phyloP scores from a whole-genome alignment of 2,888 invertebrate genomes.

The Saturnia japonica region DNA sequence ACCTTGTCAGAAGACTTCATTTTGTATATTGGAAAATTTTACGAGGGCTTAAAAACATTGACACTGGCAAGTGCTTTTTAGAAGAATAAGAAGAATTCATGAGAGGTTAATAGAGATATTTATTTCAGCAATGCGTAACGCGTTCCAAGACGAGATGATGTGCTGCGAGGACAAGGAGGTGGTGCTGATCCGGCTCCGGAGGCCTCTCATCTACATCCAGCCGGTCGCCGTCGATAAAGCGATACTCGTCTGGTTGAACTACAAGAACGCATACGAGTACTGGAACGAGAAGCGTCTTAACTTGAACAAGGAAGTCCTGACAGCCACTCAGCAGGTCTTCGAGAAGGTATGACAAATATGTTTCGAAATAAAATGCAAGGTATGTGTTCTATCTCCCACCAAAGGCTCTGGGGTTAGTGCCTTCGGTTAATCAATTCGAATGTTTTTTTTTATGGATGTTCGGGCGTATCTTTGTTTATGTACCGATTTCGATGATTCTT shows the following conservation, averaged over 20 bases:
- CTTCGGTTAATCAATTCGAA: too few relatives aligned
- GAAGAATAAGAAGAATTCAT: too few relatives aligned
- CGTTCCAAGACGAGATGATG: constrained; percentile 94
- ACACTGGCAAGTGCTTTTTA: too few relatives aligned
- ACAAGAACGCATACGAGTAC: constrained; percentile 99
- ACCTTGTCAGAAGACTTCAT: too few relatives aligned
- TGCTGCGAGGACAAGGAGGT: constrained; percentile 92
- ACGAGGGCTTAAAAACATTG: too few relatives aligned
- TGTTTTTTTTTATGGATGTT: too few relatives aligned
- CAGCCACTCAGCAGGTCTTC: constrained; percentile 86
- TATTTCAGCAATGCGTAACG: constrained; percentile 84
- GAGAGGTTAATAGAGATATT: too few relatives aligned
- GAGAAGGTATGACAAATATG: constrained; percentile 54
- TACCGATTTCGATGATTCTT: too few relatives aligned
- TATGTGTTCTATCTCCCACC: too few relatives aligned
- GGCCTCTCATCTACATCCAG: constrained; percentile 97
- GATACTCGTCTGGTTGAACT: constrained; percentile 99
- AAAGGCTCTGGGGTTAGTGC: too few relatives aligned
- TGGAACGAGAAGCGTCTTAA: constrained; percentile 98
- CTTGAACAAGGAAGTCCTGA: constrained; percentile 92
- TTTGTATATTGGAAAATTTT: too few relatives aligned
- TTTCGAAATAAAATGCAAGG: neutral
- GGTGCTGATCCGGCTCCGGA: constrained; percentile 93
- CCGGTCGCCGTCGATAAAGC: constrained; percentile 99
- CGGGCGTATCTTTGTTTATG: too few relatives aligned